A percentile compares a stretch with the other conserved stretches of the same genome.
Evolutionary conservation across 1,140 invertebrate species (phyloP).

Genomic region (Tenebrio molitor): DNA sequence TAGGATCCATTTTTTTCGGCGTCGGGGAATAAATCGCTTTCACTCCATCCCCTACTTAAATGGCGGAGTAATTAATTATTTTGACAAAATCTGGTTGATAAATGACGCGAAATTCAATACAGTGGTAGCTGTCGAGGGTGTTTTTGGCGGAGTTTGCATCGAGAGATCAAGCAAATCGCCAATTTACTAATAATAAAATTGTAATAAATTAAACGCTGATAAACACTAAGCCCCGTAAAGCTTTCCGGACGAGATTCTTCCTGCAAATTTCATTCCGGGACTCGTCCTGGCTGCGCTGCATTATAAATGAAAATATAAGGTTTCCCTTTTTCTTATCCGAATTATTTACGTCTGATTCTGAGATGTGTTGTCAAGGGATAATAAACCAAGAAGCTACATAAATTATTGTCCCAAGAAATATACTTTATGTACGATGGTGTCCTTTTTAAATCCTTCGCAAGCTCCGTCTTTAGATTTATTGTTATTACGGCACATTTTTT

Average conservation of each 20-base stretch:
- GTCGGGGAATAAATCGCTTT: conserved; percentile 15
- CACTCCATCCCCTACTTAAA: conserved; percentile 14
- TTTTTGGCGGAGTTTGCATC: background rate
- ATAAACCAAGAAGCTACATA: background rate
- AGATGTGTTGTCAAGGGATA: background rate
- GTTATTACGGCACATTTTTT: conserved; percentile 13
- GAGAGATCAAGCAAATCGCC: background rate
- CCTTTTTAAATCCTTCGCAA: background rate
- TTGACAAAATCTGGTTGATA: conserved; percentile 30
- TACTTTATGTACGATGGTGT: background rate
- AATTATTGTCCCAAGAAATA: background rate
- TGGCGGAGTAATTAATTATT: conserved; percentile 35
- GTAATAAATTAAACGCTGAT: too few species aligned
- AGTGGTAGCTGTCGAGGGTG: background rate
- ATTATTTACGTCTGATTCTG: background rate
- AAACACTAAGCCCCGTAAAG: too few species aligned
- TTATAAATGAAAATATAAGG: background rate
- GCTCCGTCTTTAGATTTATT: conserved; percentile 14
- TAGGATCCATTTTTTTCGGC: conserved; percentile 18
- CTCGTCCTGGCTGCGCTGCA: too few species aligned
- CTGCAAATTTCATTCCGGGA: too few species aligned
- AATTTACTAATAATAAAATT: too few species aligned
- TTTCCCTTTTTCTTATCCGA: background rate
- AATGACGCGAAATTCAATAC: conserved; percentile 30
- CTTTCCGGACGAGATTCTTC: too few species aligned